Percentiles rank a stretch among this genome's conserved stretches.
These are phyloP conservation scores for Drosophila paramelanica DNA, from an alignment of 2,888 invertebrate genomes.

Conservation along the genomic window DNA sequence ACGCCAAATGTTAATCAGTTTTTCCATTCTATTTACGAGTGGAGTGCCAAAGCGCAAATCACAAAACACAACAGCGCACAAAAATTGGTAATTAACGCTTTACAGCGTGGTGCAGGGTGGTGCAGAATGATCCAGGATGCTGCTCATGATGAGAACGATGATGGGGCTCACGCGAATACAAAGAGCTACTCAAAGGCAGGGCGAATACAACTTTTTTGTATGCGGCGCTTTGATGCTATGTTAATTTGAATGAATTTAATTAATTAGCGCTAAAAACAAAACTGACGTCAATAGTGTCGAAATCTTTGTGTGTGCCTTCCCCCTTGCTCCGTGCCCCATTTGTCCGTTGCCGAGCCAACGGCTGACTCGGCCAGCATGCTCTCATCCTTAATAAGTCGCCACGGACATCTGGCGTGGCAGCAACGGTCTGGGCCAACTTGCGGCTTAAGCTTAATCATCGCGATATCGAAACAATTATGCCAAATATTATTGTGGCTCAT, in stretches of 20 bases:
- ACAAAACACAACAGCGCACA: slow-evolving; percentile 64
- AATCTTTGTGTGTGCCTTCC: slow-evolving; percentile 10
- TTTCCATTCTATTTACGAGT: slow-evolving; percentile 47
- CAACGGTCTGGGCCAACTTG: slow-evolving; percentile 61
- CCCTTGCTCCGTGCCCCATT: background rate
- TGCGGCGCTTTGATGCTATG: slow-evolving; percentile 48
- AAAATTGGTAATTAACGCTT: slow-evolving; percentile 69
- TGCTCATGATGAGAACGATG: slow-evolving; percentile 5
- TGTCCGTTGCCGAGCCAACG: slow-evolving; percentile 23
- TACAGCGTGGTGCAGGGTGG: slow-evolving; percentile 1
- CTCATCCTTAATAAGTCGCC: slow-evolving; percentile 45
- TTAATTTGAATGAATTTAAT: slow-evolving; percentile 82
- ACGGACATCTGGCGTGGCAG: slow-evolving; percentile 50
- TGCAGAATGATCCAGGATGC: background rate
- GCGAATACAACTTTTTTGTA: slow-evolving; percentile 1
- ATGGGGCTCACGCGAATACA: slow-evolving; percentile 11
- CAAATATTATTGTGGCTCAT: slow-evolving; percentile 60
- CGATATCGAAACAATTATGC: slow-evolving; percentile 72
- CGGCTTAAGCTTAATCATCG: slow-evolving; percentile 57
- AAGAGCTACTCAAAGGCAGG: slow-evolving; percentile 13
- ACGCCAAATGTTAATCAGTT: slow-evolving; percentile 72
- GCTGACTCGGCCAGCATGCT: slow-evolving; percentile 36
- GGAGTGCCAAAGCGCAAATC: slow-evolving; percentile 58
- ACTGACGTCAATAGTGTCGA: slow-evolving; percentile 68
- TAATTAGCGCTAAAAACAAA: slow-evolving; percentile 79